These are phyloP conservation scores for Micromussa lordhowensis DNA, from an alignment of 92 coral and sea anemone genomes.

Conservation along the genomic window DNA sequence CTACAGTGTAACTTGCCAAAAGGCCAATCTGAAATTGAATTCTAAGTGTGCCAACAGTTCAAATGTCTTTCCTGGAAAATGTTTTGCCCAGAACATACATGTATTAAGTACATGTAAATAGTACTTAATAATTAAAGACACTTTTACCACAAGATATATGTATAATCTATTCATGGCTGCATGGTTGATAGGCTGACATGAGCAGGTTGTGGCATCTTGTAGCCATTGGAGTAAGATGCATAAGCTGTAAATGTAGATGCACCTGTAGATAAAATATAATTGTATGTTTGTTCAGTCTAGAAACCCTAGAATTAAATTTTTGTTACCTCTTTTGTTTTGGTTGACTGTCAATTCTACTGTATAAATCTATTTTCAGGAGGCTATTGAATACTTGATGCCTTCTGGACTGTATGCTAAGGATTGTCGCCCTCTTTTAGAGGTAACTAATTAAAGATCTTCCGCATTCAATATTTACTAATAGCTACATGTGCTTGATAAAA, in stretches of 20 bases:
- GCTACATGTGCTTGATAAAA: not conserved
- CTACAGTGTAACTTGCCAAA: too few relatives aligned
- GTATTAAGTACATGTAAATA: too few relatives aligned
- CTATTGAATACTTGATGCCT: slow-evolving; percentile 92
- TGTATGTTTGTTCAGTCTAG: not conserved
- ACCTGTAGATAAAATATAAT: too few relatives aligned
- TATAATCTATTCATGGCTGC: too few relatives aligned
- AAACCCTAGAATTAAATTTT: not conserved
- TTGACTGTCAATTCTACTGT: not conserved
- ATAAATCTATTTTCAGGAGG: slow-evolving; percentile 63
- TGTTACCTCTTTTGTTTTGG: not conserved
- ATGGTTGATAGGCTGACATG: too few relatives aligned
- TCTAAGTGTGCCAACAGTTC: too few relatives aligned
- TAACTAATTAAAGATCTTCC: not conserved
- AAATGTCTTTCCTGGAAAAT: too few relatives aligned
- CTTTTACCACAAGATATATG: too few relatives aligned
- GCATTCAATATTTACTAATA: not conserved
- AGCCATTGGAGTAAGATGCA: not conserved
- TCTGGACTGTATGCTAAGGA: slow-evolving; percentile 95
- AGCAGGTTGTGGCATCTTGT: too few relatives aligned
- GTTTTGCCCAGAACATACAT: too few relatives aligned
- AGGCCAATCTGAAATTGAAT: too few relatives aligned
- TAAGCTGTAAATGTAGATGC: not conserved
- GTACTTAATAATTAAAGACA: too few relatives aligned
- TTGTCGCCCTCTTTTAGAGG: slow-evolving; percentile 90